Base-by-base conservation (phyloP, 2,888 invertebrate genomes). In the Drosophila rubida region DNA sequence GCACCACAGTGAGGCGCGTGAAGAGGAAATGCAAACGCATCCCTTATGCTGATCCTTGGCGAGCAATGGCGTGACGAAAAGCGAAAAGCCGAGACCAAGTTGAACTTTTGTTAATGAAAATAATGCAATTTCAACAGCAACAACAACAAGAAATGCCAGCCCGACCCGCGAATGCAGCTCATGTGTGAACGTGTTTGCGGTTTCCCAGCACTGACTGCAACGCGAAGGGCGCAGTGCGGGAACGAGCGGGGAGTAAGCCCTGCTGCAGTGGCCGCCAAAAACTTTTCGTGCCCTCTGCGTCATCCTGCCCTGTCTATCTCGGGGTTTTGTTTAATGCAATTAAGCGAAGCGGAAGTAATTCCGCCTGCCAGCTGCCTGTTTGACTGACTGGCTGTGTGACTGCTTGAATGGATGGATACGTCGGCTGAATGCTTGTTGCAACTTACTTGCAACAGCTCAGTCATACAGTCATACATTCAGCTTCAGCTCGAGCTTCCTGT, bases 101-200 rank as follows among this genome's bases (percentile, higher is more conserved):
- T 85, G 3, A 87, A 86, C 86, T 88, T 79, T 86, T 88, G 74
- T 83, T 83, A 88, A 88, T 82, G 77, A 83, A 82, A 83, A 86
- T 80, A 82, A 88, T 88, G 80, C 80, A 87, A 85, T 82, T 87
- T 62, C 66, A 65, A 62, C 48, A 67, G 64, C 14, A 68, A 57
- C 23, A 48, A 45, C 8, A 63, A 44, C 35, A 42, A 19, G 16
- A 14, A 45, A 30, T 41, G 14, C 13, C 8, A 37, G 2, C 14
- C 50, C 3, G 3, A 19, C 19, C 19, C 35, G 7, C 23, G 65
- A 44, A 46, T 76, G 69, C 80, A 71, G 37, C 62, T 83, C 80
- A 82, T 88, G 87, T 86, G 87, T 88, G 88, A 88, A 82, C 80
- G 83, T 88, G 82, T 86, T 79, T 82, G 83, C 44, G 87, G 88